Evolutionary conservation across 2,797 vertebrate species (phyloP), one percentile per base, ranked within the genome.

Genomic region (Gila robusta): DNA sequence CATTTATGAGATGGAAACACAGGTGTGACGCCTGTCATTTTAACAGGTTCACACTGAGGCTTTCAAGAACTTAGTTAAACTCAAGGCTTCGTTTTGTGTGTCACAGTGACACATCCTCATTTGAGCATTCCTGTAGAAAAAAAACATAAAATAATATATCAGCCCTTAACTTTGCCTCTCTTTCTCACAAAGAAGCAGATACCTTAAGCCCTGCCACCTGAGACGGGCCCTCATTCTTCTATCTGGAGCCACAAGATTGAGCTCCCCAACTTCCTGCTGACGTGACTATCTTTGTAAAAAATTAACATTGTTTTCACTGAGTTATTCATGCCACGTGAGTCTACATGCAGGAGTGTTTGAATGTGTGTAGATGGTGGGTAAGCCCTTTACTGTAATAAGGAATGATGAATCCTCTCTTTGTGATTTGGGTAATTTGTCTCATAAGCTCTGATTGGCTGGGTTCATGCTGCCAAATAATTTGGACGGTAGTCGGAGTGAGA

Each of bases 381-480:
- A 91, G 90, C 90, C 90, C 90, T 91, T 91, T 91, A 88, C 87
- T 84, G 83, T 87, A 71, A 79, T 84, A 84, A 82, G 85, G 86
- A 87, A 82, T 32, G 23, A 86, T 83, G 81, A 44, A 76, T 80
- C 69, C 54, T 76, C 52, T 79, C 74, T 70, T 69, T 52, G 56
- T 69, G 74, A 74, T 41, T 79, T 32, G 26, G 67, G 23, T 82
- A 70, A 49, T 88, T 85, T 39, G 73, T 54, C 23, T 52, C 17
- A 23, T 67, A 56, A 72, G 54, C 54, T 85, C 80, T 72, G 84
- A 66, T 67, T 82, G 85, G 82, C 87, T 81, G 79, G 44, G 37
- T 81, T 47, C 77, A 79, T 81, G 80, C 62, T 86, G 78, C 49
- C 49, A 86, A 81, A 88, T 81, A 62, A 37, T 87, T 71, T 39